Conservation (phyloP, 2,888 invertebrate species). For the Urechis unicinctus region DNA sequence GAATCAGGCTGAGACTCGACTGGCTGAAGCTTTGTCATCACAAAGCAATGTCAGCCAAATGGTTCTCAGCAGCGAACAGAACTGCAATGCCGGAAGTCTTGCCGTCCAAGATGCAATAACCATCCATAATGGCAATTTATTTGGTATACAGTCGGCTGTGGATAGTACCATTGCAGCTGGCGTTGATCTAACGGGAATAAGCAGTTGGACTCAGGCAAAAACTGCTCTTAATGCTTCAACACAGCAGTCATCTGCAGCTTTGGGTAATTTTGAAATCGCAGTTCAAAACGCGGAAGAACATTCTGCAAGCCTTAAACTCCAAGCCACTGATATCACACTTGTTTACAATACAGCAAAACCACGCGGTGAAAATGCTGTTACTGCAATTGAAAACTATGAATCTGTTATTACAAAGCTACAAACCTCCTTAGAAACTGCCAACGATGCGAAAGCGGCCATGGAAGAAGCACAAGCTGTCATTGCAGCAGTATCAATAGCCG, state of each 20-base stretch:
- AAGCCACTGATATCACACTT: background rate
- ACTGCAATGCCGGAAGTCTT: background rate
- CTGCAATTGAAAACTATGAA: conserved; percentile 22
- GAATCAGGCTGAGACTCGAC: background rate
- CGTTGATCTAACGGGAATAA: too few relatives aligned
- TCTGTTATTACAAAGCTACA: conserved; percentile 17
- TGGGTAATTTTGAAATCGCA: too few relatives aligned
- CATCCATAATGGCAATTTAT: too few relatives aligned
- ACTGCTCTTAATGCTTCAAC: too few relatives aligned
- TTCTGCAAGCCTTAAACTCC: too few relatives aligned
- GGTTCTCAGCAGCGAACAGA: background rate
- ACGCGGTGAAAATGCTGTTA: conserved; percentile 23
- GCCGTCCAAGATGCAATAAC: background rate
- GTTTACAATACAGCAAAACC: background rate
- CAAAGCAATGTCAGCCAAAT: background rate
- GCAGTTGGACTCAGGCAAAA: conserved; percentile 2
- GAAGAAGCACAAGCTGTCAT: conserved; percentile 3
- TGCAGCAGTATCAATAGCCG: conserved; percentile 1
- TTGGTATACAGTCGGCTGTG: too few relatives aligned
- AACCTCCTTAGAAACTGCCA: conserved; percentile 14
- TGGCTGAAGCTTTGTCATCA: background rate
- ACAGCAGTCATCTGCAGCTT: too few relatives aligned
- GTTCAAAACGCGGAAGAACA: too few relatives aligned
- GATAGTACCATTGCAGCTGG: too few relatives aligned
- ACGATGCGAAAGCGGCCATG: conserved; percentile 20